phyloP scores from a whole-genome alignment of 2,888 invertebrate species.

The Idaea straminata region DNA sequence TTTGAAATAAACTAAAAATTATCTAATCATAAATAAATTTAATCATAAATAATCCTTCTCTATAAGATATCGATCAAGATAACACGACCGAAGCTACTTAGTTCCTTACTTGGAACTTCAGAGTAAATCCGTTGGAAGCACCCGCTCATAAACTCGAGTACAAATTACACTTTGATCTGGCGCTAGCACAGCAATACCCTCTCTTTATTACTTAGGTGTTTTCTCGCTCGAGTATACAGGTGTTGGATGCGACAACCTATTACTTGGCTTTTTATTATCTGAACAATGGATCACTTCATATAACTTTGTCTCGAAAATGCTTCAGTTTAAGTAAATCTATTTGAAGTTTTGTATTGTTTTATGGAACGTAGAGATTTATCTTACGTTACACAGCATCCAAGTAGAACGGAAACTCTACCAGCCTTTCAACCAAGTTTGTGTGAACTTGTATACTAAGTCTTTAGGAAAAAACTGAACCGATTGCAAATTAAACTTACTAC shows the following conservation, averaged over 20 bases:
- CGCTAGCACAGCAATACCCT: not conserved
- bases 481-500: too few relatives aligned
- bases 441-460: too few relatives aligned
- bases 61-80: not conserved
- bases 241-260: not conserved
- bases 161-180: conserved; percentile 21
- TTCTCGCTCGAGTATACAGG: conserved; percentile 6
- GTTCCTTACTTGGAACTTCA: conserved; percentile 11
- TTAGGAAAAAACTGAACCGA: too few relatives aligned
- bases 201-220: not conserved
- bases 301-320: not conserved
- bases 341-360: not conserved
- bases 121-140: conserved; percentile 12
- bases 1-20: too few relatives aligned
- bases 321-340: not conserved
- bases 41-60: not conserved
- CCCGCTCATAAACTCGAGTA: conserved; percentile 9
- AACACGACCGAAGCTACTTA: not conserved
- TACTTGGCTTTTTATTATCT: not conserved
- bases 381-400: too few relatives aligned
- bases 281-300: not conserved
- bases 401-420: too few relatives aligned
- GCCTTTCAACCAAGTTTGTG: too few relatives aligned
- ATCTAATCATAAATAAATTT: too few relatives aligned
- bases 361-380: too few relatives aligned